Conservation (phyloP, 92 coral and sea anemone species). For the Palythoa heliodiscus region DNA sequence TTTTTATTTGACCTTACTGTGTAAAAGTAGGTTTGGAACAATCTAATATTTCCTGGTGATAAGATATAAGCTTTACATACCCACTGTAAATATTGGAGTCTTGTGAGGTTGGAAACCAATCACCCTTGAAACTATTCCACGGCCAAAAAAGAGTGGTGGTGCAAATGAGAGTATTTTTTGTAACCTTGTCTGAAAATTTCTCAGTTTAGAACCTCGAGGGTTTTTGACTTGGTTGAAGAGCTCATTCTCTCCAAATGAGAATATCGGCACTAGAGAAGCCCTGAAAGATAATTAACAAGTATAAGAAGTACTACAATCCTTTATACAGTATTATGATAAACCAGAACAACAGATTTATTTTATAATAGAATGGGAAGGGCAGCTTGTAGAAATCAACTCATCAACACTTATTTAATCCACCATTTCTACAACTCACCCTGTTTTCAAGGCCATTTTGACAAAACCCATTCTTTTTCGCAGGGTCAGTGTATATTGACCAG, state of each 20-base stretch:
- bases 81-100: slow-evolving; percentile 85
- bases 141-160: slow-evolving; percentile 92
- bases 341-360: no score
- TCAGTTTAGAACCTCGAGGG: slow-evolving; percentile 87
- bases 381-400: no score
- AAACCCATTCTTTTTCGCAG: slow-evolving; percentile 91
- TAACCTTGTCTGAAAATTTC: slow-evolving; percentile 72
- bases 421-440: slow-evolving; percentile 72
- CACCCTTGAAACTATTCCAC: slow-evolving; percentile 69
- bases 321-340: no score
- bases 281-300: slow-evolving; percentile 48
- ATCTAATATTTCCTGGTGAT: neutral
- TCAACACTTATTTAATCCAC: no score
- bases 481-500: slow-evolving; percentile 86
- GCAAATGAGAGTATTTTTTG: slow-evolving; percentile 90
- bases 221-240: slow-evolving; percentile 82
- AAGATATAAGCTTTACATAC: slow-evolving; percentile 57
- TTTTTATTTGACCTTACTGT: no score
- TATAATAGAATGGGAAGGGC: no score
- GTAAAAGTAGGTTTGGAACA: no score
- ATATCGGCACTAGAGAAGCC: slow-evolving; percentile 94
- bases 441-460: slow-evolving; percentile 89
- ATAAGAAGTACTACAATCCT: no score
- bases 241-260: slow-evolving; percentile 99
- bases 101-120: slow-evolving; percentile 84